These are phyloP conservation scores for Agelastica alni DNA, from an alignment of 2,888 invertebrate species.

Conservation along the genomic window DNA sequence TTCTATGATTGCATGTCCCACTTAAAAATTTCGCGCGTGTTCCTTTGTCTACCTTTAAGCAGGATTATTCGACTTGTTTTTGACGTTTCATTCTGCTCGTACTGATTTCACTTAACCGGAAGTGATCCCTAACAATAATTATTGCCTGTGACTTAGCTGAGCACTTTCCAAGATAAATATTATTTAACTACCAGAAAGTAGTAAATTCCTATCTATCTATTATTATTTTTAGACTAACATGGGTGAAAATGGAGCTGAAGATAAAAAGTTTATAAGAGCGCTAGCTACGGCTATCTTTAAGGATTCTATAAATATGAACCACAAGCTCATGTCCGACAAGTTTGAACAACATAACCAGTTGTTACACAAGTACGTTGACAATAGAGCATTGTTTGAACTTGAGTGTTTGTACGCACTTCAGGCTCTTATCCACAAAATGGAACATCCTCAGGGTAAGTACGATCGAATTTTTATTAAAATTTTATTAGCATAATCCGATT, in stretches of 20 bases:
- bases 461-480: too few species aligned
- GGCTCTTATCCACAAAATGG: conserved; percentile 73
- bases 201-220: neutral
- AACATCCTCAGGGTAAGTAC: conserved; percentile 77
- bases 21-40: too few species aligned
- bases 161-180: too few species aligned
- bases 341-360: conserved; percentile 60
- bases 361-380: conserved; percentile 73
- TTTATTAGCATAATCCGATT: too few species aligned
- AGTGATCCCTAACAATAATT: too few species aligned
- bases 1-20: too few species aligned
- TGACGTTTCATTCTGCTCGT: too few species aligned
- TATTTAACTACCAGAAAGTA: too few species aligned
- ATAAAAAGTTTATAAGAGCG: conserved; percentile 73
- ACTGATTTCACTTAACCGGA: too few species aligned
- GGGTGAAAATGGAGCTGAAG: conserved; percentile 61
- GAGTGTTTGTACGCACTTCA: conserved; percentile 87
- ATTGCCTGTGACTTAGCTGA: too few species aligned
- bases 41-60: too few species aligned
- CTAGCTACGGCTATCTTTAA: conserved; percentile 75
- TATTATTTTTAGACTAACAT: conserved; percentile 64
- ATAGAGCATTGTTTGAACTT: conserved; percentile 71
- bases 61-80: too few species aligned
- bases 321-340: conserved; percentile 58
- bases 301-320: conserved; percentile 64